Percentiles rank a stretch among this genome's conserved stretches.
Conservation (phyloP, 2,113 vertebrate genomes). For the Myanophis thanlyinensis region DNA sequence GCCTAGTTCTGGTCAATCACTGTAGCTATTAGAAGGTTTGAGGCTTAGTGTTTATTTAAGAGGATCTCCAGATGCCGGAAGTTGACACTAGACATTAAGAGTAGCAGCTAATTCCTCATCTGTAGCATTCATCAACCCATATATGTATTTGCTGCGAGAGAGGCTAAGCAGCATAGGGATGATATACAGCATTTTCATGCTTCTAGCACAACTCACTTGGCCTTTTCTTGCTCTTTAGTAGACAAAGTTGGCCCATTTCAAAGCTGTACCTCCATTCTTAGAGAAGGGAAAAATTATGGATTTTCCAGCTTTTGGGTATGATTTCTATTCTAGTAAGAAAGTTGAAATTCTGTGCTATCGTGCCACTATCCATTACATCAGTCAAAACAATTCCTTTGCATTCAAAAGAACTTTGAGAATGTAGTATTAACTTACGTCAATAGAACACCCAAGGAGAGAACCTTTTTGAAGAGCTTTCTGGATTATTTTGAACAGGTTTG, state of each 20-base stretch:
- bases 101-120: background rate
- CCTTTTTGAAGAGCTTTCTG: constrained; percentile 87
- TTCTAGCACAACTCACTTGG: background rate
- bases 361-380: background rate
- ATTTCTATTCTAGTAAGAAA: background rate
- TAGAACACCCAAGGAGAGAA: constrained; percentile 91
- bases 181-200: too few species aligned
- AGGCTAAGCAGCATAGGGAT: background rate
- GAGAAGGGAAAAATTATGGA: background rate
- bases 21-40: background rate
- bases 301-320: background rate
- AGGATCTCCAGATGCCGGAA: background rate
- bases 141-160: background rate
- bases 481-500: constrained; percentile 87
- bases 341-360: background rate
- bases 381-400: accelerated
- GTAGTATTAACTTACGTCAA: constrained; percentile 77
- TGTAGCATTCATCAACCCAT: background rate
- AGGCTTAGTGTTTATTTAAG: background rate
- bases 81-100: background rate
- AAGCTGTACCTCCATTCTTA: background rate
- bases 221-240: background rate
- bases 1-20: background rate
- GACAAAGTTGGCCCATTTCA: background rate
- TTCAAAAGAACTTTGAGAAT: accelerated